Evolutionary conservation across 2,888 invertebrate genomes (phyloP).

Genomic region (Tortricodes alternella): DNA sequence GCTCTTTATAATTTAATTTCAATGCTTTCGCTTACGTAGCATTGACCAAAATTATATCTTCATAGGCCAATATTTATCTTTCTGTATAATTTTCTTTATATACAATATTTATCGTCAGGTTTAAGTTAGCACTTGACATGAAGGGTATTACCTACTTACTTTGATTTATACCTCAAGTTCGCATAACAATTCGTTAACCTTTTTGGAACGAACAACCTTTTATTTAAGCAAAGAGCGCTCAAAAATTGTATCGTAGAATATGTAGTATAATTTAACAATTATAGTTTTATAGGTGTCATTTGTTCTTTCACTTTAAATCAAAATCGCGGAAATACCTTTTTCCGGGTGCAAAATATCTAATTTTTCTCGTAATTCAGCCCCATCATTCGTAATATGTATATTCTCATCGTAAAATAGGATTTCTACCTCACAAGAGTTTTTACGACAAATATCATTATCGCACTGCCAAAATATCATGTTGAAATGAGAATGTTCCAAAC

Average conservation of each 20-base stretch:
- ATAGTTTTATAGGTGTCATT: too few relatives aligned
- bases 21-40: constrained; percentile 29
- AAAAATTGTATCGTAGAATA: too few relatives aligned
- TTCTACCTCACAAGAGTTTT: constrained; percentile 42
- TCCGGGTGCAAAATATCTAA: too few relatives aligned
- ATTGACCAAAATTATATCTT: constrained; percentile 29
- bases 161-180: constrained; percentile 3
- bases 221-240: too few relatives aligned
- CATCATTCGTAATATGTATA: constrained; percentile 9
- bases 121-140: constrained; percentile 1
- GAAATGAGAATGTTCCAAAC: constrained; percentile 74
- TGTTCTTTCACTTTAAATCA: too few relatives aligned
- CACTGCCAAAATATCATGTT: constrained; percentile 66
- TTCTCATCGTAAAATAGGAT: constrained; percentile 16
- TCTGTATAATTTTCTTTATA: too few relatives aligned
- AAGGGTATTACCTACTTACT: too few relatives aligned
- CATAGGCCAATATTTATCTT: neutral
- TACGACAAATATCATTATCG: constrained; percentile 72
- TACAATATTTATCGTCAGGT: constrained; percentile 11
- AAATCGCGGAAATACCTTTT: too few relatives aligned
- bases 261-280: too few relatives aligned
- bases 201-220: neutral
- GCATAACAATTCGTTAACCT: neutral
- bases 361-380: neutral
- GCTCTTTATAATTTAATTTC: constrained; percentile 32